Base-by-base conservation (phyloP, 2,113 vertebrate genomes). In the Condylura cristata region DNA sequence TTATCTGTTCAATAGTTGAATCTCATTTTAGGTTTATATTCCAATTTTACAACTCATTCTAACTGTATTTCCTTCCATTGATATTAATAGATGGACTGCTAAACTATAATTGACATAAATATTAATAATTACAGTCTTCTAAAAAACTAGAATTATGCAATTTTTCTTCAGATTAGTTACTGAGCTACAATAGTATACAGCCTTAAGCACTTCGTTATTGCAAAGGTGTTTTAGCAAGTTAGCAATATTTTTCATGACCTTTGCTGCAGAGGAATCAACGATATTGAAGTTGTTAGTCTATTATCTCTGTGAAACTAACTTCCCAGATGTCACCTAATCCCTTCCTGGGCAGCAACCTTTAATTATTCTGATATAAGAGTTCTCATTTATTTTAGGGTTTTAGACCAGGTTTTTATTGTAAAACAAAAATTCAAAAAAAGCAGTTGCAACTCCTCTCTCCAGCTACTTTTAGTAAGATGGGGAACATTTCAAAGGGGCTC, bases 11-110 rank as follows among this genome's bases (percentile, higher is more conserved):
- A 32, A 91, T 89, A 71, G 11, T 74, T 34, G 10, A 17, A 86
- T 89, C 41, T 82, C 81, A 78, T 80, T 78, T 61, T 84, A 71
- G 56, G 51, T 83, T 95, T 96, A 83, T 90, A 92, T 96, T 94
- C 81, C 79, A 94, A 74, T 95, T 86, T 89, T 83, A 93, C 56
- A 58, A n/a, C n/a, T n/a, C 58, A 79, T 72, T 14, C 91, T 89
- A 66, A 94, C 86, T 48, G 60, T 3, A 37, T 92, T 90, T 90
- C 76, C 14, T 65, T 83, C 28, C 16, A 80, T 56, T 74, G 68
- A 71, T 65, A 80, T 92, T 75, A 91, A 92, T 26, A 80, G 7
- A 86, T 93, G 28, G 1, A 91, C 17, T n/a, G 10, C 82, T 61
- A 79, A 89, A 79, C 9, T 89, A 66, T 91, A 91, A 96, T 83